phyloP scores from a whole-genome alignment of 35 echinoderm and acorn worm genomes.

The Chiridota heheva region DNA sequence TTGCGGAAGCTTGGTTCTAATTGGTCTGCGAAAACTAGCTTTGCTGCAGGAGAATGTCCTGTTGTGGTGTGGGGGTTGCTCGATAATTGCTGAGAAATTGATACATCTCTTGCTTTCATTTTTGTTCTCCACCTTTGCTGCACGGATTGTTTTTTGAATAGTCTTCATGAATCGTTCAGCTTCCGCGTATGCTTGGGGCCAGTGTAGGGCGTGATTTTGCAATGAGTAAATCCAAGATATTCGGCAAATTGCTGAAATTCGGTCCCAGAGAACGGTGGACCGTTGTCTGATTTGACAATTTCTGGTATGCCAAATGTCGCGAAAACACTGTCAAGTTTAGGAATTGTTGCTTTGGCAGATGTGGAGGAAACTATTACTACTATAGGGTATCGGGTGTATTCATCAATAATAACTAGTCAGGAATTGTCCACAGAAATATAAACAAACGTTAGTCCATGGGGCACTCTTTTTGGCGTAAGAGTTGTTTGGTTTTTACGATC shows the following conservation, averaged over 20 bases:
- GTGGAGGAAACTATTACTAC: constrained; percentile 56
- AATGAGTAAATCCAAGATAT: constrained; percentile 51
- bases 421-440: background rate
- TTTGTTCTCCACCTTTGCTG: constrained; percentile 36
- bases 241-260: constrained; percentile 60
- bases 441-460: background rate
- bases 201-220: constrained; percentile 44
- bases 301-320: constrained; percentile 63
- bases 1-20: constrained; percentile 29
- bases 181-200: constrained; percentile 61
- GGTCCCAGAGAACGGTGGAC: constrained; percentile 60
- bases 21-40: constrained; percentile 34
- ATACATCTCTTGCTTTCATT: constrained; percentile 42
- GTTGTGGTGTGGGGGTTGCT: constrained; percentile 64
- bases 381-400: constrained; percentile 63
- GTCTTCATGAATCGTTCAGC: constrained; percentile 56
- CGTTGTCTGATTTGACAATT: constrained; percentile 60
- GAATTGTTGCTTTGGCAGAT: constrained; percentile 30
- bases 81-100: constrained; percentile 64
- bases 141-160: constrained; percentile 35
- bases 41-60: constrained; percentile 32
- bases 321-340: constrained; percentile 57
- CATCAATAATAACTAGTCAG: constrained; percentile 21
- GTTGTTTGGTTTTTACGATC: constrained; percentile 37
- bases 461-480: constrained; percentile 19